Conservation (phyloP, 2,113 vertebrate genomes). For the Hystrix brachyura region DNA sequence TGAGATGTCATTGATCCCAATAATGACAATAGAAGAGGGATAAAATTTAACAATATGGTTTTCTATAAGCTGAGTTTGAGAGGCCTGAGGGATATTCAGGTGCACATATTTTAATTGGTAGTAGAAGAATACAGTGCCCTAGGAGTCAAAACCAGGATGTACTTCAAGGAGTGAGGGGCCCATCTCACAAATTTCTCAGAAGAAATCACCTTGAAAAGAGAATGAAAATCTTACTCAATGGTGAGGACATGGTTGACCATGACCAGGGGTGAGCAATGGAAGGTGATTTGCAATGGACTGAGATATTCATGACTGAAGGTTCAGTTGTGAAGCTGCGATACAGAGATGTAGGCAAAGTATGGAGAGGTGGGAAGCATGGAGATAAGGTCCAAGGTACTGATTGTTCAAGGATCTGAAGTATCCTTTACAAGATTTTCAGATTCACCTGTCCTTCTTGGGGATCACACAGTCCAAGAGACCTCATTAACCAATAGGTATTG, state of each 20-base stretch:
- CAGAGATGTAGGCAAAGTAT: fast-evolving
- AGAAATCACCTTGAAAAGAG: neutral
- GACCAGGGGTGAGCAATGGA: neutral
- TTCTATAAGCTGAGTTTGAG: neutral
- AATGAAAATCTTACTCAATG: neutral
- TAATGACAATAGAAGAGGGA: neutral
- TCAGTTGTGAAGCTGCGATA: neutral
- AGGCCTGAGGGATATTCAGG: neutral
- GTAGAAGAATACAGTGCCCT: fast-evolving
- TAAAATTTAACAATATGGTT: neutral
- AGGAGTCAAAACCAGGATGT: neutral
- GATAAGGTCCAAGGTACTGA: neutral
- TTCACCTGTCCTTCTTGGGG: neutral
- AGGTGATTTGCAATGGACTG: neutral
- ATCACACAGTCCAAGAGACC: neutral
- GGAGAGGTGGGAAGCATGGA: neutral
- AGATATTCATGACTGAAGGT: neutral
- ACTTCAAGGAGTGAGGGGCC: neutral
- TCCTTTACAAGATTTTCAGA: neutral
- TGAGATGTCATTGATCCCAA: neutral
- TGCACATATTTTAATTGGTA: neutral
- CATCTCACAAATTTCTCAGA: neutral
- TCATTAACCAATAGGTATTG: neutral
- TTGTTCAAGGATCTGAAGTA: neutral
- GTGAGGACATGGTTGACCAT: neutral